These are phyloP conservation scores for Agrochola lychnidis DNA, from an alignment of 2,888 invertebrate species.

Conservation along the genomic window DNA sequence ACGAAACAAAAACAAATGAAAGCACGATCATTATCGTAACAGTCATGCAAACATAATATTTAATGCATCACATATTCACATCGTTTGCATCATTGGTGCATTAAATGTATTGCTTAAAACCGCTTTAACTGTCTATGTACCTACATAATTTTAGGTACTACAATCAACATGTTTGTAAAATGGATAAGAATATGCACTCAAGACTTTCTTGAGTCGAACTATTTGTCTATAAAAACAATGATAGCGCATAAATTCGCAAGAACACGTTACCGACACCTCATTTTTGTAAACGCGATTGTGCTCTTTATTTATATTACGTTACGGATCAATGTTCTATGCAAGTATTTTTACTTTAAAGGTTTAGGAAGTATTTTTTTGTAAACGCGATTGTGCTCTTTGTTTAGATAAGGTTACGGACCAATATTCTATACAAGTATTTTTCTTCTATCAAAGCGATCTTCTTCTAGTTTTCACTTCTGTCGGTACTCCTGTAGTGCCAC, in stretches of 20 bases:
- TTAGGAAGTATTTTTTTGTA: no score
- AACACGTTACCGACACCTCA: no score
- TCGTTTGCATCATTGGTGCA: not conserved
- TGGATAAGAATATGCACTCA: not conserved
- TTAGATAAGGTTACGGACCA: no score
- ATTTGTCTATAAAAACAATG: not conserved
- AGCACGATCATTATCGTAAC: slow-evolving; percentile 12
- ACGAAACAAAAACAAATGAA: slow-evolving; percentile 29
- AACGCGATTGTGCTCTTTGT: no score
- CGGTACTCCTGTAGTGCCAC: no score
- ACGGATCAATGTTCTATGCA: no score
- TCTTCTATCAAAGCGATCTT: no score
- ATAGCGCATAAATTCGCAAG: not conserved
- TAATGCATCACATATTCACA: not conserved
- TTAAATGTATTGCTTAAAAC: not conserved
- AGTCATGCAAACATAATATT: slow-evolving; percentile 22
- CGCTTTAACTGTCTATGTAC: not conserved
- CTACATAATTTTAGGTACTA: not conserved
- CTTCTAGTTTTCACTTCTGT: no score
- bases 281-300: no score
- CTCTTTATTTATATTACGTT: no score
- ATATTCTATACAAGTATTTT: no score
- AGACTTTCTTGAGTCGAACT: not conserved
- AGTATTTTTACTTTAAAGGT: no score
- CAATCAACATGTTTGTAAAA: not conserved